Evolutionary conservation across 1,140 invertebrate species (phyloP).

Genomic region (Pseudomyrmex flavicornis): DNA sequence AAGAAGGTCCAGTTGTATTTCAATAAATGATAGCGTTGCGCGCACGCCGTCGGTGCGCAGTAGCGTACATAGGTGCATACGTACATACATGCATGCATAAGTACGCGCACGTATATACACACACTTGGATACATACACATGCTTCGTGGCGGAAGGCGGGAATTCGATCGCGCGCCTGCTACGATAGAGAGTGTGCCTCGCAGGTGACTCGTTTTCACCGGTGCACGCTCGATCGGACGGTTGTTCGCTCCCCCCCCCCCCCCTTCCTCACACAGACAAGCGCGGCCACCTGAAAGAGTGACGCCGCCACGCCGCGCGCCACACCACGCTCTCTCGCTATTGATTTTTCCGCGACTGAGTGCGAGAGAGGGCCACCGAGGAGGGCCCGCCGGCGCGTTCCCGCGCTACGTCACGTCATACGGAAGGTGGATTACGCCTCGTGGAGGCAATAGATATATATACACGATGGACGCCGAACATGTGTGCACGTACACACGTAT

Average conservation of each 20-base stretch:
- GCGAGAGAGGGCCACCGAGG: conserved; percentile 72
- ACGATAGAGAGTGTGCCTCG: conserved; percentile 58
- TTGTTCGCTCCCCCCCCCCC: too few species aligned
- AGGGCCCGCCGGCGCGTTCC: conserved; percentile 60
- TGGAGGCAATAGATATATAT: conserved; percentile 21
- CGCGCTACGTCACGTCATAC: conserved; percentile 79
- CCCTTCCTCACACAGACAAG: conserved; percentile 63
- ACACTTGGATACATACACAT: neutral
- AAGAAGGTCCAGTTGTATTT: conserved; percentile 12
- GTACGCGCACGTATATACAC: neutral
- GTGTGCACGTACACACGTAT: neutral
- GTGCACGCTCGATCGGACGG: conserved; percentile 70
- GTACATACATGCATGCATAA: conserved; percentile 5
- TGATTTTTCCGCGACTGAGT: conserved; percentile 83
- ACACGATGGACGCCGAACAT: conserved; percentile 20
- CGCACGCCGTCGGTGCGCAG: conserved; percentile 29
- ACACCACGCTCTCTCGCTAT: conserved; percentile 82
- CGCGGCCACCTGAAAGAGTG: conserved; percentile 79
- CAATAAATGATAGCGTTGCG: conserved; percentile 36
- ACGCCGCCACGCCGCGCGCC: conserved; percentile 74
- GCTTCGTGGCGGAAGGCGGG: conserved; percentile 68
- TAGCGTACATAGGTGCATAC: neutral
- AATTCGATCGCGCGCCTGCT: conserved; percentile 74
- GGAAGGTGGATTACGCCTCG: conserved; percentile 77
- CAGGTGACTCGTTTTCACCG: conserved; percentile 74